phyloP scores from a whole-genome alignment of 37 sponge, comb jelly and placozoan species.

The Ephydatia muelleri region DNA sequence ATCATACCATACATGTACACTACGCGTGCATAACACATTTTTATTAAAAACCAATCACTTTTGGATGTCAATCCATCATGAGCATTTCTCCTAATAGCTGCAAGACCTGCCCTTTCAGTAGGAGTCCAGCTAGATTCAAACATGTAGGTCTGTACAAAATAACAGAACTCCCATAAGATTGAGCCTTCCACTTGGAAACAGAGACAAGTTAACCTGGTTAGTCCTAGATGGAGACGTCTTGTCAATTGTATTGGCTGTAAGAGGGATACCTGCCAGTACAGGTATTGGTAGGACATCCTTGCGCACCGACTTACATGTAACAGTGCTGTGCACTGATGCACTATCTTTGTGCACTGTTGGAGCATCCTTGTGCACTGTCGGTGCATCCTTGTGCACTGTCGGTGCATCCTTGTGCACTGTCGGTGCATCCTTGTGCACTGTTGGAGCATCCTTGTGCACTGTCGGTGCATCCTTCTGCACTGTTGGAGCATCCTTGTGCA shows the following conservation, averaged over 20 bases:
- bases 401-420: not conserved
- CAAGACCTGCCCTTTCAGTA: slow-evolving; percentile 25
- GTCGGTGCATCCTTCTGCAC: not conserved
- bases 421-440: not conserved
- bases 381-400: not conserved
- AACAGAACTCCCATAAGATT: not conserved
- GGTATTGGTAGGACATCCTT: not conserved
- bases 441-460: not conserved
- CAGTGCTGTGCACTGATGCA: no score
- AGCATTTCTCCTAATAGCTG: slow-evolving; percentile 27
- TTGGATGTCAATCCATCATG: not conserved
- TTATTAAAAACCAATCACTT: not conserved
- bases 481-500: not conserved
- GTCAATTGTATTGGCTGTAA: not conserved
- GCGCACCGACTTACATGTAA: no score
- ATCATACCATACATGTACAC: not conserved
- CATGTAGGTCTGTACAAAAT: not conserved
- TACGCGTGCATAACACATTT: not conserved
- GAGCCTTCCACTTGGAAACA: not conserved
- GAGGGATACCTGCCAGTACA: not conserved
- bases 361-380: not conserved
- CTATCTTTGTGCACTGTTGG: not conserved
- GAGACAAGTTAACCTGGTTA: not conserved
- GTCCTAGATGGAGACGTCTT: not conserved
- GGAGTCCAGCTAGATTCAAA: not conserved